Evolutionary conservation across 1,140 invertebrate genomes (phyloP).

Genomic region (Brachionus koreanus): DNA sequence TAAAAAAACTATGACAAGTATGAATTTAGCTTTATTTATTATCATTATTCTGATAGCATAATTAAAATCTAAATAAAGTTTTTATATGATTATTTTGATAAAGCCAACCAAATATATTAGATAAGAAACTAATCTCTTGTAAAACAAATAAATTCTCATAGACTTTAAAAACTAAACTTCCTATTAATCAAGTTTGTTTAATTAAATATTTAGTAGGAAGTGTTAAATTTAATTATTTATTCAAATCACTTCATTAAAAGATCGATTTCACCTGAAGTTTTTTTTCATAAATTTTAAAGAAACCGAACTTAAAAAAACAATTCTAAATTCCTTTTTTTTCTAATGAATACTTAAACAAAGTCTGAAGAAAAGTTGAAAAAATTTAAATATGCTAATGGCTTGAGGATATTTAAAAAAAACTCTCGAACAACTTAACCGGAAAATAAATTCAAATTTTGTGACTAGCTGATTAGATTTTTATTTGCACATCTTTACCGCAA

Average conservation of each 20-base stretch:
- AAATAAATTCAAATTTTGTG: background rate
- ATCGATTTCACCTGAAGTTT: background rate
- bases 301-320: background rate
- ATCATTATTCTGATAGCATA: background rate
- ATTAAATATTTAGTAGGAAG: background rate
- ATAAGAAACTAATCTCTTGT: background rate
- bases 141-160: background rate
- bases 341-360: background rate
- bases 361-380: background rate
- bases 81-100: background rate
- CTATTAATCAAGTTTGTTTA: background rate
- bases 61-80: background rate
- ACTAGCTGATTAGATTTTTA: background rate
- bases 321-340: background rate
- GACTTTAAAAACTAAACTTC: background rate
- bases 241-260: conserved; percentile 3
- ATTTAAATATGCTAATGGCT: background rate
- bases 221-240: conserved; percentile 2
- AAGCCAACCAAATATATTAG: background rate
- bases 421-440: background rate
- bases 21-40: background rate
- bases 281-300: background rate
- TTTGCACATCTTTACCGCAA: background rate
- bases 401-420: background rate
- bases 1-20: background rate